These are phyloP conservation scores for Flexamia atlantica DNA, from an alignment of 2,888 invertebrate species.

Conservation along the genomic window DNA sequence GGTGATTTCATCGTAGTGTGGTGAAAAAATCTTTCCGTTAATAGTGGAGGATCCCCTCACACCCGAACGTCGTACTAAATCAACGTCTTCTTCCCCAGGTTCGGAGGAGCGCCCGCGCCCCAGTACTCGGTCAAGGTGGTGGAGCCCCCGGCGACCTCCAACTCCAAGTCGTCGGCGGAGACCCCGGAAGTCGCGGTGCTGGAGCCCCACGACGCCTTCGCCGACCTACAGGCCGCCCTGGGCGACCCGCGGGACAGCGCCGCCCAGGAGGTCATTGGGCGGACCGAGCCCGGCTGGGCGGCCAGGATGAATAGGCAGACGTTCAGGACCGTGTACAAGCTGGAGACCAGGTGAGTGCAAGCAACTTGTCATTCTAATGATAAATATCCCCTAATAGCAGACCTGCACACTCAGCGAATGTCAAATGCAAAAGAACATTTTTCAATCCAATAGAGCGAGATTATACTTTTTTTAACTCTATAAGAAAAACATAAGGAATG, in stretches of 20 bases:
- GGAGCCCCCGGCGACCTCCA: constrained; percentile 64
- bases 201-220: constrained; percentile 79
- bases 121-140: constrained; percentile 72
- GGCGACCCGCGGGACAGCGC: constrained; percentile 30
- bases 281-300: constrained; percentile 64
- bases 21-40: no score
- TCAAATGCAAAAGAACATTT: no score
- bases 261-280: constrained; percentile 54
- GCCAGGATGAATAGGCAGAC: constrained; percentile 64
- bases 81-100: not conserved
- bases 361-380: no score
- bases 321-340: constrained; percentile 60
- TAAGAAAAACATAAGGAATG: no score
- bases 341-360: constrained; percentile 50
- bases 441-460: no score
- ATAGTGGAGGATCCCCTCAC: no score
- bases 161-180: constrained; percentile 64
- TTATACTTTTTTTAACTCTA: no score
- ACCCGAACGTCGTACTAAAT: no score
- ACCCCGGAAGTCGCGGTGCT: constrained; percentile 71
- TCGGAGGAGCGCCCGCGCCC: constrained; percentile 10
- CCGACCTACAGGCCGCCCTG: constrained; percentile 77
- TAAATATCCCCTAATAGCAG: no score
- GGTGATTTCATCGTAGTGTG: no score
- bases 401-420: no score